Evolutionary conservation across 2,797 vertebrate species (phyloP).

Genomic region (Gymnocypris eckloni): DNA sequence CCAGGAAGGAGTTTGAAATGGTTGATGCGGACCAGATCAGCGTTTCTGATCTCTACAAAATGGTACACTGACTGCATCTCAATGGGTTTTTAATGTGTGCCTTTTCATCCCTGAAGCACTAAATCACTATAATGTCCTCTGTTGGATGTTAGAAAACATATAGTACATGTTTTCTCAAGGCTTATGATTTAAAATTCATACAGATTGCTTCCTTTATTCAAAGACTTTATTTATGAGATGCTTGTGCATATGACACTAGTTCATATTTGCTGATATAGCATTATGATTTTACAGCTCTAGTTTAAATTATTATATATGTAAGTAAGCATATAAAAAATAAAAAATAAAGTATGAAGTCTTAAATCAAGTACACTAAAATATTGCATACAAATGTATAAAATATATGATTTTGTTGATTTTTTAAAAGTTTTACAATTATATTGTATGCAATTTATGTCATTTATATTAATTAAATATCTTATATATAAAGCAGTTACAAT

Average conservation of each 20-base stretch:
- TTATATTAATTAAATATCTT: too few species aligned
- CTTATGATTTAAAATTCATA: background rate
- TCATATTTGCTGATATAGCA: background rate
- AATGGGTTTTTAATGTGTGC: background rate
- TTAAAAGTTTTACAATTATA: too few species aligned
- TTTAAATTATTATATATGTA: background rate
- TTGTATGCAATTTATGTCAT: too few species aligned
- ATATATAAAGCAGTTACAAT: too few species aligned
- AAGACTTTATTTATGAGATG: background rate
- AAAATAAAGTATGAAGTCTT: too few species aligned
- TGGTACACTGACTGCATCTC: constrained; percentile 76
- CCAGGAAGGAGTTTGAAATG: constrained; percentile 98
- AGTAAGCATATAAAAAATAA: background rate
- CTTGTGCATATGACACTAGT: background rate
- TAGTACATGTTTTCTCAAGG: background rate
- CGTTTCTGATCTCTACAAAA: constrained; percentile 97
- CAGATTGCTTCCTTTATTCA: background rate
- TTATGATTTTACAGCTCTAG: background rate
- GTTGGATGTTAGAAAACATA: background rate
- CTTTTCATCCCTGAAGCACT: background rate
- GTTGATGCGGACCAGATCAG: constrained; percentile 98
- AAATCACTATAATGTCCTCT: background rate
- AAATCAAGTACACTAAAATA: too few species aligned
- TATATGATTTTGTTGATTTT: too few species aligned
- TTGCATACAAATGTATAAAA: too few species aligned